These are phyloP conservation scores for Lithophane semibrunnea DNA, from an alignment of 2,888 invertebrate genomes.

Conservation along the genomic window DNA sequence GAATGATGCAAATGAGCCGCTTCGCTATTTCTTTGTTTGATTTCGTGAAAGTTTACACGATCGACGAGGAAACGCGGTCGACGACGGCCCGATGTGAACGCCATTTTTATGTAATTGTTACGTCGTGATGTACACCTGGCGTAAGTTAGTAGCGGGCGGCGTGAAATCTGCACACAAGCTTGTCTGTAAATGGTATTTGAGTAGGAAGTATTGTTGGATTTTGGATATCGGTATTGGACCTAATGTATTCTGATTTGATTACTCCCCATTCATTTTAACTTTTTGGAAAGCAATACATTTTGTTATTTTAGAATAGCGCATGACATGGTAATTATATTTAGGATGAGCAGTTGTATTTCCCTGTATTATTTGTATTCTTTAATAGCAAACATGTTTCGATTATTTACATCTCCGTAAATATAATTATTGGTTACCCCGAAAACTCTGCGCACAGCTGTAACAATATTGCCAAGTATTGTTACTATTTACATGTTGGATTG, in stretches of 20 bases:
- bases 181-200: neutral
- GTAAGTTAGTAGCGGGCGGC: constrained; percentile 70
- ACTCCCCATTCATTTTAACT: neutral
- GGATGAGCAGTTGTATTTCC: neutral
- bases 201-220: too few species aligned
- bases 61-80: constrained; percentile 89
- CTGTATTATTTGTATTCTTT: too few species aligned
- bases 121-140: constrained; percentile 80
- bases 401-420: neutral
- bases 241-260: neutral
- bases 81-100: constrained; percentile 88
- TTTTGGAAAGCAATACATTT: neutral
- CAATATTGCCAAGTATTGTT: neutral
- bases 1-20: constrained; percentile 90
- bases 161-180: constrained; percentile 52
- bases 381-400: neutral
- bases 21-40: constrained; percentile 90
- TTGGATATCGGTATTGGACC: neutral
- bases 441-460: neutral
- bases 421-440: neutral
- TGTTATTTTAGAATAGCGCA: neutral
- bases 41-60: constrained; percentile 91
- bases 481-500: neutral
- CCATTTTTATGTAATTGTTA: constrained; percentile 90
- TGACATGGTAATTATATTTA: neutral